phyloP scores from a whole-genome alignment of 2,888 invertebrate species.

The Meghimatium bilineatum region DNA sequence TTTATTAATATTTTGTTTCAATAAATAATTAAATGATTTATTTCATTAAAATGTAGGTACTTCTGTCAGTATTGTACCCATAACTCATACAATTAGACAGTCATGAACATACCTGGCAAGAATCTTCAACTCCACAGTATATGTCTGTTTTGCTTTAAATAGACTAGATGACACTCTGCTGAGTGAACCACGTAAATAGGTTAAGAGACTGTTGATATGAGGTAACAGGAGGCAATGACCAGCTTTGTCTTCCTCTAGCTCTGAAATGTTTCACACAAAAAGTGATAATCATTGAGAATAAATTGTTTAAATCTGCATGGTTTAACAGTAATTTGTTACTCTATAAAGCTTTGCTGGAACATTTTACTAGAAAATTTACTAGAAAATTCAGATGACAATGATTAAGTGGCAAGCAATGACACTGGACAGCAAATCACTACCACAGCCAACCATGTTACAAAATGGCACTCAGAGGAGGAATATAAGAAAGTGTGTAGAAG shows the following conservation, averaged over 20 bases:
- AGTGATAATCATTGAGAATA: neutral
- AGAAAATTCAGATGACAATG: too few relatives aligned
- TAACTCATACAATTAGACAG: neutral
- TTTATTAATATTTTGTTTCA: too few relatives aligned
- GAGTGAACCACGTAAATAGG: constrained; percentile 64
- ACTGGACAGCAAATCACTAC: too few relatives aligned
- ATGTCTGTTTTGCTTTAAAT: constrained; percentile 59
- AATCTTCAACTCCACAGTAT: constrained; percentile 70
- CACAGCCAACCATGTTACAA: too few relatives aligned
- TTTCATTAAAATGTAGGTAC: too few relatives aligned
- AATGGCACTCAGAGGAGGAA: too few relatives aligned
- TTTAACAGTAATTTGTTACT: neutral
- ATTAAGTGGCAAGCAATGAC: too few relatives aligned
- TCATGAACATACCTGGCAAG: constrained; percentile 67
- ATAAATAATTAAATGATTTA: too few relatives aligned
- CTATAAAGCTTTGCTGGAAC: neutral
- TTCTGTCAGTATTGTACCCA: too few relatives aligned
- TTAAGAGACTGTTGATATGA: constrained; percentile 84
- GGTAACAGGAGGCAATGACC: constrained; percentile 86
- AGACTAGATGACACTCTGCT: constrained; percentile 48
- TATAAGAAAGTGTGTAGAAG: too few relatives aligned
- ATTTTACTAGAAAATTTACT: neutral
- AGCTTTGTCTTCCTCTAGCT: constrained; percentile 42
- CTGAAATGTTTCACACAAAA: constrained; percentile 49
- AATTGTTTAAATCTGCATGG: neutral